phyloP scores from a whole-genome alignment of 2,888 invertebrate species.

The Callyntrura sp. region DNA sequence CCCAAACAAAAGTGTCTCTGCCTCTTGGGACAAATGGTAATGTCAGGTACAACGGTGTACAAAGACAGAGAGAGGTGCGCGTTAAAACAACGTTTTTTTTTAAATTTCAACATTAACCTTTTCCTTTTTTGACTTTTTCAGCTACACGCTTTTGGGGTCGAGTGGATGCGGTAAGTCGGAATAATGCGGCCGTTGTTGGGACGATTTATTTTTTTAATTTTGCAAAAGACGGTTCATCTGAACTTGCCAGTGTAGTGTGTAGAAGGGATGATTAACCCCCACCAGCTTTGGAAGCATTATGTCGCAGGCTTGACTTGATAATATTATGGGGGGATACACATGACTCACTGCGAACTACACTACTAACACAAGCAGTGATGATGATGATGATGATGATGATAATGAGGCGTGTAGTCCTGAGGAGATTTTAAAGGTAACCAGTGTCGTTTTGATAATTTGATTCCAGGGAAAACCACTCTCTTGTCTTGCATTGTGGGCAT shows the following conservation, averaged over 20 bases:
- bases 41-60: too few species aligned
- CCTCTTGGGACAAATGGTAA: too few species aligned
- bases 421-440: too few species aligned
- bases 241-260: not conserved
- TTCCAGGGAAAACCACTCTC: slow-evolving; percentile 90
- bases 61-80: too few species aligned
- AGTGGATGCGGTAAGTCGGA: slow-evolving; percentile 98
- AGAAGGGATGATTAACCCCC: not conserved
- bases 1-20: too few species aligned
- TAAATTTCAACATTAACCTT: slow-evolving; percentile 36
- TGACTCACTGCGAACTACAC: too few species aligned
- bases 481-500: slow-evolving; percentile 97
- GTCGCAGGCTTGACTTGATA: too few species aligned
- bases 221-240: not conserved
- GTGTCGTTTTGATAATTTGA: too few species aligned
- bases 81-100: not conserved
- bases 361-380: too few species aligned
- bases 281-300: not conserved
- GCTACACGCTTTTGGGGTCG: slow-evolving; percentile 97
- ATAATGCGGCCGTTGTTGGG: too few species aligned
- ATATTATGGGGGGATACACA: not conserved
- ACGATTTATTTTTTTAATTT: not conserved
- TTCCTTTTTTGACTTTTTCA: slow-evolving; percentile 85
- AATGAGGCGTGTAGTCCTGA: too few species aligned
- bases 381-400: too few species aligned